These are phyloP conservation scores for Picathartes gymnocephalus DNA, from an alignment of 2,113 vertebrate species.

Conservation along the genomic window DNA sequence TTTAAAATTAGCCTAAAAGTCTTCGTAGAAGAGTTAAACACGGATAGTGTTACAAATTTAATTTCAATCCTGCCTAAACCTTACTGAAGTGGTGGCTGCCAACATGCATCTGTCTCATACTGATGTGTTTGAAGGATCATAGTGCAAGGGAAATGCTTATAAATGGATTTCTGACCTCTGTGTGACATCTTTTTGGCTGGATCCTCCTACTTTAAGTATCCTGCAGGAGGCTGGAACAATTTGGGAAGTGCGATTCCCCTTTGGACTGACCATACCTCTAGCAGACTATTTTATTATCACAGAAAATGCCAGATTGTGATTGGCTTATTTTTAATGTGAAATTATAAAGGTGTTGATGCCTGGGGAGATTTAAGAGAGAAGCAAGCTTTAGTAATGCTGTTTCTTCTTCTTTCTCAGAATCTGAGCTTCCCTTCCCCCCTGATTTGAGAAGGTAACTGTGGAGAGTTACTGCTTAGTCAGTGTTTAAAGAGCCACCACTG, in stretches of 20 bases:
- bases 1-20: neutral
- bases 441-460: neutral
- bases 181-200: neutral
- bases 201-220: neutral
- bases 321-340: neutral
- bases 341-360: neutral
- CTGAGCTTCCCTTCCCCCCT: neutral
- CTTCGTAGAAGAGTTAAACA: neutral
- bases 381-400: neutral
- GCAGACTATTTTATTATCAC: neutral
- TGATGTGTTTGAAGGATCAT: neutral
- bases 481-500: neutral
- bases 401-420: neutral
- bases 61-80: neutral
- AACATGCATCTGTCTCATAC: fast-evolving
- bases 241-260: neutral
- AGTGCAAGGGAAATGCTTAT: neutral
- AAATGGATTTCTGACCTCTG: neutral
- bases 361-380: neutral
- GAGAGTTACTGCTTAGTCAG: neutral
- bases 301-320: neutral
- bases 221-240: neutral
- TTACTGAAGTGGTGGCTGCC: neutral
- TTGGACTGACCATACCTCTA: neutral
- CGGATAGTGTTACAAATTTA: neutral